phyloP scores from a whole-genome alignment of 1,140 invertebrate species.

The Leptopilina boulardi region DNA sequence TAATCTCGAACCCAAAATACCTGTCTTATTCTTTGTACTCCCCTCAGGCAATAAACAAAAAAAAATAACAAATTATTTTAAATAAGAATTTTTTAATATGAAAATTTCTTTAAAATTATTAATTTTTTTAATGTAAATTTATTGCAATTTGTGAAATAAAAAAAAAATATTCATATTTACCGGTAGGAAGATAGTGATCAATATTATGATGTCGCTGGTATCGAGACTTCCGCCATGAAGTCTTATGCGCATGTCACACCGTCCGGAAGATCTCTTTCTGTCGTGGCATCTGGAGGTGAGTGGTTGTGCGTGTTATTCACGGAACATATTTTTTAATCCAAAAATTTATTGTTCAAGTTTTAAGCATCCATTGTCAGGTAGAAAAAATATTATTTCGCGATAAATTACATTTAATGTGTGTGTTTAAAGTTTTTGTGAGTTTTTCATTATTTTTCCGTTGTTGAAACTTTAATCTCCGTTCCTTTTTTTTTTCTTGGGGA shows the following conservation, averaged over 20 bases:
- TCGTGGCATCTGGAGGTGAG: conserved; percentile 78
- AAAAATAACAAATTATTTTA: not conserved
- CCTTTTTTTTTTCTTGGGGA: no score
- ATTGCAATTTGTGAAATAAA: not conserved
- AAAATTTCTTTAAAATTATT: not conserved
- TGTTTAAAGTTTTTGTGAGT: conserved; percentile 60
- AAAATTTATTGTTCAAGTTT: conserved; percentile 53
- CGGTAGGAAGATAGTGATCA: not conserved
- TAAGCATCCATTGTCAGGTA: conserved; percentile 68
- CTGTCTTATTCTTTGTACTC: not conserved
- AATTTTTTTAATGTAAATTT: not conserved
- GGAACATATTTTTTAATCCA: conserved; percentile 61
- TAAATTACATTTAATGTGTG: conserved; percentile 57
- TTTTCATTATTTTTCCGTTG: conserved; percentile 5
- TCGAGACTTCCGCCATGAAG: conserved; percentile 36
- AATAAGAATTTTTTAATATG: not conserved
- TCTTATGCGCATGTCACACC: conserved; percentile 73
- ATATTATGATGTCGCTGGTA: conserved; percentile 36
- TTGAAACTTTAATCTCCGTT: conserved; percentile 40
- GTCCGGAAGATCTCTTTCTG: conserved; percentile 76
- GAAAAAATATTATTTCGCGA: conserved; percentile 57
- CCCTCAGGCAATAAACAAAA: not conserved
- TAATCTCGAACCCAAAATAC: not conserved
- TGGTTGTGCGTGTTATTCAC: conserved; percentile 65
- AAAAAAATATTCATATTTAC: not conserved